phyloP scores from a whole-genome alignment of 2,888 invertebrate genomes.

The Drosophila rubida region DNA sequence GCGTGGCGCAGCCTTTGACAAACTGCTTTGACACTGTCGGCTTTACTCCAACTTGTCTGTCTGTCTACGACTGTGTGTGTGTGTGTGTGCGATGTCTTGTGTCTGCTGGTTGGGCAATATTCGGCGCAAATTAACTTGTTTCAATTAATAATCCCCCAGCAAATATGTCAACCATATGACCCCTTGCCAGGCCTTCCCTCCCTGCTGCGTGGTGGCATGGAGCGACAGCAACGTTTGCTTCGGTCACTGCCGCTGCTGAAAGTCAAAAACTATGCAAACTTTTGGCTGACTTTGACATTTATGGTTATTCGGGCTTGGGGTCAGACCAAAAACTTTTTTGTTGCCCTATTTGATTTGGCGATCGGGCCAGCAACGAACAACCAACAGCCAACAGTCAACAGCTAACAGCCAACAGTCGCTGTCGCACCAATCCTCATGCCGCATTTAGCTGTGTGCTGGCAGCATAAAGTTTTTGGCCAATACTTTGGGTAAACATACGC shows the following conservation, averaged over 20 bases:
- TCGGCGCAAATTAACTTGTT: conserved; percentile 84
- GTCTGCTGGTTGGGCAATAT: conserved; percentile 60
- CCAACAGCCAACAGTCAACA: background rate
- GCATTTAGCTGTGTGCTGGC: conserved; percentile 19
- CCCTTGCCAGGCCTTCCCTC: background rate
- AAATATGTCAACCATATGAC: conserved; percentile 82
- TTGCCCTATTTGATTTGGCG: conserved; percentile 66
- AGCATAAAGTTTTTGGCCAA: conserved; percentile 62
- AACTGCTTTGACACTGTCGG: conserved; percentile 66
- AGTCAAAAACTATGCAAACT: conserved; percentile 81
- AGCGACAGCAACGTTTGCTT: conserved; percentile 19
- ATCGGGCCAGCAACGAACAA: conserved; percentile 34
- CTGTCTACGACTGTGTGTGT: conserved; percentile 16
- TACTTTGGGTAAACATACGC: conserved; percentile 62
- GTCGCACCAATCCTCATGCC: background rate
- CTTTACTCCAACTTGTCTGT: conserved; percentile 24
- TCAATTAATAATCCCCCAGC: conserved; percentile 84
- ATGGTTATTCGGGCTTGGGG: conserved; percentile 69
- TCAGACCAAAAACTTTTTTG: conserved; percentile 63
- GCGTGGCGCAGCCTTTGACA: conserved; percentile 64
- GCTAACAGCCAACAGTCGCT: background rate
- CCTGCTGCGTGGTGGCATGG: background rate
- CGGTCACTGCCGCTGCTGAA: conserved; percentile 53
- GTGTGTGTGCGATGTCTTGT: conserved; percentile 32
- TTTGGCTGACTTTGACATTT: conserved; percentile 82